A percentile compares a stretch with the other conserved stretches of the same genome.
These are phyloP conservation scores for Aphaenogaster ashmeadi DNA, from an alignment of 1,140 invertebrate genomes.

Conservation along the genomic window DNA sequence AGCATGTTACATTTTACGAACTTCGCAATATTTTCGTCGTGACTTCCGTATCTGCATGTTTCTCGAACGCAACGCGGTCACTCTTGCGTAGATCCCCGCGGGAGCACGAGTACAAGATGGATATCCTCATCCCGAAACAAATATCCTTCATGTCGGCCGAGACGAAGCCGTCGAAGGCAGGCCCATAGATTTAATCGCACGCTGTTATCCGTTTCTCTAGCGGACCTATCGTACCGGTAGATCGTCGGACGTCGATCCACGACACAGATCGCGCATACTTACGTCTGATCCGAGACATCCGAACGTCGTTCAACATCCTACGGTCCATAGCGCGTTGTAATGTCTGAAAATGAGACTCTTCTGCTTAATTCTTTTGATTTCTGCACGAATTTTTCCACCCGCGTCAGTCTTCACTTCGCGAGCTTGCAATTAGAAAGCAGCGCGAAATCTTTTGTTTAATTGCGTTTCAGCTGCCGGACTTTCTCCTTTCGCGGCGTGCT, in stretches of 20 bases:
- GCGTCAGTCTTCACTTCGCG: background rate
- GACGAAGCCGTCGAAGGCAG: constrained; percentile 27
- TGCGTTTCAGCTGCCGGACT: background rate
- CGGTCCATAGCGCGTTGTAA: background rate
- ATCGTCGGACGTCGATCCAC: constrained; percentile 56
- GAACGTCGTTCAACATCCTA: background rate
- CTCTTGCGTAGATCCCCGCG: constrained; percentile 7
- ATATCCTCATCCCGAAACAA: constrained; percentile 36
- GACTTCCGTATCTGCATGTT: constrained; percentile 8
- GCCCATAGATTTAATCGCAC: constrained; percentile 44
- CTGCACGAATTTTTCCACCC: background rate
- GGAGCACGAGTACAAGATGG: constrained; percentile 30
- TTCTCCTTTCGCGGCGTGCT: constrained; percentile 37
- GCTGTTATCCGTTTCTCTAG: constrained; percentile 47
- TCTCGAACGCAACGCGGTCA: background rate
- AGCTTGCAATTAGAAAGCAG: constrained; percentile 35
- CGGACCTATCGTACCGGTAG: constrained; percentile 40
- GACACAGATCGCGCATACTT: constrained; percentile 41
- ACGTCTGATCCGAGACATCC: constrained; percentile 7
- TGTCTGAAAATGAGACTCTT: background rate
- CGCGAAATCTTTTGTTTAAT: constrained; percentile 32
- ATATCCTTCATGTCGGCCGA: constrained; percentile 15
- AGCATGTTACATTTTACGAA: background rate
- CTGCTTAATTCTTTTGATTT: background rate
- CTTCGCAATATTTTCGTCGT: background rate